Evolutionary conservation across 2,113 vertebrate species (phyloP), one percentile per base, ranked within the genome.

Genomic region (Zapus hudsonius): DNA sequence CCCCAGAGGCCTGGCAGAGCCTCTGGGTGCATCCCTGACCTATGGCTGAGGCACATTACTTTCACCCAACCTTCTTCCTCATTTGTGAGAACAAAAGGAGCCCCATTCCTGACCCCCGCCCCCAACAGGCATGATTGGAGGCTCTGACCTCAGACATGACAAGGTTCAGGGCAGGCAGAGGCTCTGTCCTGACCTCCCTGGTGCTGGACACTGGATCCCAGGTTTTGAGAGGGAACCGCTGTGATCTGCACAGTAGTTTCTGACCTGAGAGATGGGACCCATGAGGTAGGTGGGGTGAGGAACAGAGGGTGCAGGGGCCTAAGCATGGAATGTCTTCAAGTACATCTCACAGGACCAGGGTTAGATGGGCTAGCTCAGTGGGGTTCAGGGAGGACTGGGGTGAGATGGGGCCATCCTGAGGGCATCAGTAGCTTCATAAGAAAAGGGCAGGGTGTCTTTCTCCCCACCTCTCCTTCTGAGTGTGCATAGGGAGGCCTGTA

Each of bases 251-350:
- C 10, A 12, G 12, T 23, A 1, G 59, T 4, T 27, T 57, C 38
- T 4, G 5, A 64, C 29, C 20, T 0, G 15, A 17, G 47, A 10
- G 33, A 40, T 4, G 0, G 0, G 7, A 36, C 16, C 66, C 15
- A 4, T 0, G 25, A 63, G 19, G 3, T 11, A 12, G 0, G 3
- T 16, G 33, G 67, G 33, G 16, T 11, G 13, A 31, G 63, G 27
- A 15, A 16, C 1, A 66, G 63, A 33, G 29, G 47, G 12, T 47
- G 12, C 47, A 47, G 7, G 47, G 12, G 47, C 47, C 47, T 47
- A 8, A 47, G 12, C 7, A 47, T 47, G 47, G 47, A 47, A 47
- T 47, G 47, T 7, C 47, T 47, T 12, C 47, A 47, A n/a, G n/a
- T n/a, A n/a, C n/a, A n/a, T n/a, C n/a, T n/a, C n/a, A n/a, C n/a